These are phyloP conservation scores for Lasioglossum albipes DNA, from an alignment of 1,140 invertebrate species.

Conservation along the genomic window DNA sequence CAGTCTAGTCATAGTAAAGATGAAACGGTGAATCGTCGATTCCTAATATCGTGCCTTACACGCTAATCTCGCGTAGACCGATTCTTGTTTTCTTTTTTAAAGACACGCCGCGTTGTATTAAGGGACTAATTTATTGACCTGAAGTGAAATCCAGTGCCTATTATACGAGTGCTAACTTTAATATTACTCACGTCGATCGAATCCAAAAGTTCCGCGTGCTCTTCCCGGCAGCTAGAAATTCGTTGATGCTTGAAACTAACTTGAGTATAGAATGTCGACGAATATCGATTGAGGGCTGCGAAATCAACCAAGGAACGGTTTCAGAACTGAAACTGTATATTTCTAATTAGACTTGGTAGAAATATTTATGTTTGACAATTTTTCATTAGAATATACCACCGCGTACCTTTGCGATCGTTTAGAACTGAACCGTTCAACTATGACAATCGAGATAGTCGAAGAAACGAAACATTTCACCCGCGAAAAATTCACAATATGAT, in stretches of 20 bases:
- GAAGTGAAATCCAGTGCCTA: constrained; percentile 49
- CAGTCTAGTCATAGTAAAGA: constrained; percentile 43
- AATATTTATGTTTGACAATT: background rate
- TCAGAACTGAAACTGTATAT: background rate
- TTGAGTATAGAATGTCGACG: background rate
- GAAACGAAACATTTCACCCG: background rate
- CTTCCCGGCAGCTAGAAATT: constrained; percentile 66
- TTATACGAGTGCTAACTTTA: constrained; percentile 44
- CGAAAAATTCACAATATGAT: background rate
- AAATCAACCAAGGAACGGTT: background rate
- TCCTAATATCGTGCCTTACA: constrained; percentile 47
- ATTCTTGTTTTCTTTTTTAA: constrained; percentile 39
- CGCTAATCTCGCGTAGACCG: constrained; percentile 3
- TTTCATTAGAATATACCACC: background rate
- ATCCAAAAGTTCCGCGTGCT: constrained; percentile 44
- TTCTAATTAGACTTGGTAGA: background rate
- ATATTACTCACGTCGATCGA: constrained; percentile 35
- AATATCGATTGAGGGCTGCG: background rate
- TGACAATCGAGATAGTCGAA: background rate
- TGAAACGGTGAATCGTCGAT: constrained; percentile 45
- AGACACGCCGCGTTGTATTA: constrained; percentile 36
- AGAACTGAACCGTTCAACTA: background rate
- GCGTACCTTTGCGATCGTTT: too few relatives aligned
- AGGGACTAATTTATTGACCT: constrained; percentile 45
- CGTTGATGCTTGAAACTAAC: constrained; percentile 20